A percentile compares a stretch with the other conserved stretches of the same genome.
phyloP scores from a whole-genome alignment of 2,888 invertebrate species.

The Dascillus cervinus region DNA sequence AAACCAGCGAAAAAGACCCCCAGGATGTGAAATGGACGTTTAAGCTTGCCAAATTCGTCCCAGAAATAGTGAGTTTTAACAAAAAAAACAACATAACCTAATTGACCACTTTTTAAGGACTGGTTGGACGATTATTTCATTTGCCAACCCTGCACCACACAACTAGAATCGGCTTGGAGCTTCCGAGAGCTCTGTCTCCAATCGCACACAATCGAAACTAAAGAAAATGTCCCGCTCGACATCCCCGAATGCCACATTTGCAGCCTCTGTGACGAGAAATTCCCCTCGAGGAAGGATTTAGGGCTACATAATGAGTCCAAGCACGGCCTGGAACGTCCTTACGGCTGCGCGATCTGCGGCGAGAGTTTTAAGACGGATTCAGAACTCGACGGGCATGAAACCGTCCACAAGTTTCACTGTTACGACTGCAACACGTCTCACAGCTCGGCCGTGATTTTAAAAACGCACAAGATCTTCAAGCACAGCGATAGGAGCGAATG shows the following conservation, averaged over 20 bases:
- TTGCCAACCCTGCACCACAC: conserved; percentile 23
- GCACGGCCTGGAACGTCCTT: conserved; percentile 4
- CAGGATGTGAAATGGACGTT: conserved; percentile 17
- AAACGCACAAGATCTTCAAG: conserved; percentile 5
- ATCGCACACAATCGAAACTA: conserved; percentile 16
- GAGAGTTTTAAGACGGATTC: conserved; percentile 3
- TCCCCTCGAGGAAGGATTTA: not conserved
- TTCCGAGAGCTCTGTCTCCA: conserved; percentile 29
- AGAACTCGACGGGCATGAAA: conserved; percentile 5
- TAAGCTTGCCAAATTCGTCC: conserved; percentile 26
- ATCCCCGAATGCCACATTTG: not conserved
- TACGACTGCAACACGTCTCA: conserved; percentile 2
- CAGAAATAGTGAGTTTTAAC: conserved; percentile 28
- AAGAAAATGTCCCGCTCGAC: not conserved
- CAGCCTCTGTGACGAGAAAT: not conserved
- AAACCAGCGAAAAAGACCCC: conserved; percentile 16
- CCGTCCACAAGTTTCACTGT: not conserved
- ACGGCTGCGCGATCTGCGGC: conserved; percentile 6
- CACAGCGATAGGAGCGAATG: conserved; percentile 3
- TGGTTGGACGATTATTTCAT: conserved; percentile 24
- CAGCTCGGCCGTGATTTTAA: conserved; percentile 3
- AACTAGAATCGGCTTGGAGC: conserved; percentile 25
- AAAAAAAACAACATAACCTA: not conserved
- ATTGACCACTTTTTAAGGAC: conserved; percentile 13
- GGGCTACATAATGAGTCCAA: not conserved